Evolutionary conservation across 1,140 invertebrate species (phyloP).

Genomic region (Bombus consobrinus): DNA sequence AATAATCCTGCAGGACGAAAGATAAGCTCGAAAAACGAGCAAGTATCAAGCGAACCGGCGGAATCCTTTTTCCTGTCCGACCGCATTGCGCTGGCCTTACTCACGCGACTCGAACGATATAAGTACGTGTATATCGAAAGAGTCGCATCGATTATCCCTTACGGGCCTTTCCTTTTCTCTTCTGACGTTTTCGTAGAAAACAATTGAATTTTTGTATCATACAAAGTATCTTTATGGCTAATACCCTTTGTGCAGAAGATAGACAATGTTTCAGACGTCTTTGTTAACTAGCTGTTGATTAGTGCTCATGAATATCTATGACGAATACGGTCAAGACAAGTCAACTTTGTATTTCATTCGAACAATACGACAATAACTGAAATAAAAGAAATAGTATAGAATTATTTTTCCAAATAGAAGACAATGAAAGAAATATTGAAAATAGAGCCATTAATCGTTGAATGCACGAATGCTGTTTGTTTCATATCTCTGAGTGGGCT

Average conservation of each 20-base stretch:
- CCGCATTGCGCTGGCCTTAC: slow-evolving; percentile 51
- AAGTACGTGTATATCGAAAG: slow-evolving; percentile 15
- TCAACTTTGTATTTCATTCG: too few relatives aligned
- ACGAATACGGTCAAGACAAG: neutral
- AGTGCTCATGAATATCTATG: neutral
- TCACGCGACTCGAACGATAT: slow-evolving; percentile 25
- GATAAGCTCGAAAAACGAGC: slow-evolving; percentile 41
- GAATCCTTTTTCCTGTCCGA: slow-evolving; percentile 55
- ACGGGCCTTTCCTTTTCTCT: neutral
- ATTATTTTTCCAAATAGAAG: too few relatives aligned
- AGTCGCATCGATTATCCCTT: slow-evolving; percentile 9
- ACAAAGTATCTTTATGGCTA: too few relatives aligned
- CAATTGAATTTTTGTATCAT: neutral
- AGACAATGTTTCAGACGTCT: neutral
- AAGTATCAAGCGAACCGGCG: slow-evolving; percentile 39
- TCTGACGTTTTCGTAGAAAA: neutral
- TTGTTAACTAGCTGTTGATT: neutral
- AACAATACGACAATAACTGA: too few relatives aligned
- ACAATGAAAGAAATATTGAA: too few relatives aligned
- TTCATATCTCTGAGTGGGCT: neutral
- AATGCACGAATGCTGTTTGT: neutral
- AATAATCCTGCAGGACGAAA: slow-evolving; percentile 32
- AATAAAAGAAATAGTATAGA: too few relatives aligned
- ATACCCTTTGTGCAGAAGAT: too few relatives aligned
- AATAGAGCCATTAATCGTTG: neutral